Evolutionary conservation across 2,113 vertebrate species (phyloP).

Genomic region (Neodon shergylaensis): DNA sequence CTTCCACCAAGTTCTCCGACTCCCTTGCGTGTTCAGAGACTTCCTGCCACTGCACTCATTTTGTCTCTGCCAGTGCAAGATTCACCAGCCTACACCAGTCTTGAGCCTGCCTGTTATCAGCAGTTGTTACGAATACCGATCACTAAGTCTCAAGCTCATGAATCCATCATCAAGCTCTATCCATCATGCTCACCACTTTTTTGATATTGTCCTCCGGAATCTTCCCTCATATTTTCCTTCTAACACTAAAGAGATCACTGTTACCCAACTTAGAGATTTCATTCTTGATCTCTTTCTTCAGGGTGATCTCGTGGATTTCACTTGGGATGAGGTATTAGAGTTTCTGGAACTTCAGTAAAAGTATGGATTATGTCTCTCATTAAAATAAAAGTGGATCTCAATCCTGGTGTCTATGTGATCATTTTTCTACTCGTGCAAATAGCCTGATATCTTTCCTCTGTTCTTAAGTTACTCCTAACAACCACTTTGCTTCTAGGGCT

Average conservation of each 20-base stretch:
- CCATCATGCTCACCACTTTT: background rate
- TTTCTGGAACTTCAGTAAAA: background rate
- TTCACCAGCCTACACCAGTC: background rate
- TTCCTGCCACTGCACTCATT: background rate
- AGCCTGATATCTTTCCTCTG: background rate
- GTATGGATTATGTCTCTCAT: background rate
- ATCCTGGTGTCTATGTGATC: background rate
- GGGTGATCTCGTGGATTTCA: conserved; percentile 4
- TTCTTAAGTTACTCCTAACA: background rate
- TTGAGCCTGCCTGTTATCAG: background rate
- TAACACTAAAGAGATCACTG: conserved; percentile 6
- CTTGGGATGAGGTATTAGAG: conserved; percentile 3
- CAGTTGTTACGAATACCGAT: background rate
- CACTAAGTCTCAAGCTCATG: background rate
- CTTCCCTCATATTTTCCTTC: background rate
- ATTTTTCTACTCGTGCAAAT: background rate
- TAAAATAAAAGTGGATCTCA: background rate
- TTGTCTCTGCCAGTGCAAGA: background rate
- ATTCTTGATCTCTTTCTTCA: conserved; percentile 15
- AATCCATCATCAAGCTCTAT: background rate
- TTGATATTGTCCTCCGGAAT: background rate
- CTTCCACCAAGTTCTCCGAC: background rate
- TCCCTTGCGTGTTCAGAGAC: background rate
- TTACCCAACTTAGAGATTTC: background rate
- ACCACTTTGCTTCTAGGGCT: background rate